phyloP scores from a whole-genome alignment of 2,113 vertebrate genomes.

The Bucco capensis region DNA sequence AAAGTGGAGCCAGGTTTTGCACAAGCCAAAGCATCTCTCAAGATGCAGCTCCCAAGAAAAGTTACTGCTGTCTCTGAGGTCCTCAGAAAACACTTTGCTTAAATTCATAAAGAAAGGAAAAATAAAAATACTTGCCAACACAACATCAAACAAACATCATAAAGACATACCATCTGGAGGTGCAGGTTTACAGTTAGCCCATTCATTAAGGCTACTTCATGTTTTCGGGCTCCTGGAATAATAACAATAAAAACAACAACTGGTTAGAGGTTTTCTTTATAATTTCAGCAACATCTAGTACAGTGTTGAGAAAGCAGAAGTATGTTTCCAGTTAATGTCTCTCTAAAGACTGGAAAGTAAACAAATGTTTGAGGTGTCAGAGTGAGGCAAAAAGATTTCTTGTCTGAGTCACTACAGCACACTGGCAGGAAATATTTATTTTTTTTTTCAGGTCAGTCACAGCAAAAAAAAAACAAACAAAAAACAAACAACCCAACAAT shows the following conservation, averaged over 20 bases:
- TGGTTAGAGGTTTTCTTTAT: background rate
- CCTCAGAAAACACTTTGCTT: conserved; percentile 8
- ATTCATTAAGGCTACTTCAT: conserved; percentile 88
- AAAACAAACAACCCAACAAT: conserved; percentile 45
- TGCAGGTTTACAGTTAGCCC: conserved; percentile 93
- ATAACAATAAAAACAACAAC: background rate
- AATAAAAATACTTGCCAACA: background rate
- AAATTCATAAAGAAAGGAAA: background rate
- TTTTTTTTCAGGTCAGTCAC: conserved; percentile 43
- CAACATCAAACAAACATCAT: background rate
- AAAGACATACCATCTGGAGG: conserved; percentile 83
- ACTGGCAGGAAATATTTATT: conserved; percentile 43
- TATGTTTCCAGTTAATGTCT: background rate
- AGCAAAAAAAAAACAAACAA: conserved; percentile 58
- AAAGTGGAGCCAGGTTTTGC: background rate
- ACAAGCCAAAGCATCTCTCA: background rate
- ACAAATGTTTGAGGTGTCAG: conserved; percentile 20
- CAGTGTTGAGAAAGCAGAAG: background rate
- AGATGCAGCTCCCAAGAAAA: background rate
- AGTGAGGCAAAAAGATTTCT: conserved; percentile 29
- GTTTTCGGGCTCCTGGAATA: conserved; percentile 75
- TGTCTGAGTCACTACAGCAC: background rate
- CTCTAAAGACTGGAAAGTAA: conserved; percentile 30
- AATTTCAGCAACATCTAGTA: background rate
- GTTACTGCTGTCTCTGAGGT: conserved; percentile 1